Percentiles rank a stretch among this genome's conserved stretches.
These are phyloP conservation scores for Spea multiplicata DNA, from an alignment of 2,113 vertebrate species.

Conservation along the genomic window DNA sequence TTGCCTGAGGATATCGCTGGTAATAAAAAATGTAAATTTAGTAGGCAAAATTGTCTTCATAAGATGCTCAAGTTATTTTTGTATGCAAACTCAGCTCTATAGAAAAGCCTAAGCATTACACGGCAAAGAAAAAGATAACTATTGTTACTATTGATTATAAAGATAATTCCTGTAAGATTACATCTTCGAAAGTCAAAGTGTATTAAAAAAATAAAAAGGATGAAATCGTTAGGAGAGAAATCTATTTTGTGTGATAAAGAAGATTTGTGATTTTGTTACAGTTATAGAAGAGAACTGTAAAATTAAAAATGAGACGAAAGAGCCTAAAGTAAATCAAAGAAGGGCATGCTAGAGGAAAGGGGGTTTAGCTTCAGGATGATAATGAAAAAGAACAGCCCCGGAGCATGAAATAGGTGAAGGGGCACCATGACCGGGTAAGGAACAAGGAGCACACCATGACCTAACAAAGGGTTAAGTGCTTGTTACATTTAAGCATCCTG, in stretches of 20 bases:
- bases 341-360: slow-evolving; percentile 2
- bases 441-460: too few species aligned
- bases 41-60: slow-evolving; percentile 3
- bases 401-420: too few species aligned
- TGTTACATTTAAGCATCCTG: too few species aligned
- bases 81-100: background rate
- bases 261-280: slow-evolving; percentile 33
- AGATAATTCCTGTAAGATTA: slow-evolving; percentile 10
- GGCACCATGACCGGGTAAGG: too few species aligned
- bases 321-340: slow-evolving; percentile 31
- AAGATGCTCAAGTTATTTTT: slow-evolving; percentile 1
- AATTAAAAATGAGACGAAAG: slow-evolving; percentile 19
- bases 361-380: background rate
- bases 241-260: slow-evolving; percentile 10
- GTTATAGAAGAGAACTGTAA: slow-evolving; percentile 6
- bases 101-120: background rate
- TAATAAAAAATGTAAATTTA: slow-evolving; percentile 32
- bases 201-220: background rate
- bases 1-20: slow-evolving; percentile 4
- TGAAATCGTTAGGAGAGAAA: slow-evolving; percentile 11
- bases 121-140: slow-evolving; percentile 3
- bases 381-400: slow-evolving; percentile 21
- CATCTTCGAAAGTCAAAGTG: slow-evolving; percentile 2
- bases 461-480: too few species aligned
- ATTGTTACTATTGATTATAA: slow-evolving; percentile 22